Evolutionary conservation across 1,140 invertebrate species (phyloP).

Genomic region (Belonocnema kinseyi): DNA sequence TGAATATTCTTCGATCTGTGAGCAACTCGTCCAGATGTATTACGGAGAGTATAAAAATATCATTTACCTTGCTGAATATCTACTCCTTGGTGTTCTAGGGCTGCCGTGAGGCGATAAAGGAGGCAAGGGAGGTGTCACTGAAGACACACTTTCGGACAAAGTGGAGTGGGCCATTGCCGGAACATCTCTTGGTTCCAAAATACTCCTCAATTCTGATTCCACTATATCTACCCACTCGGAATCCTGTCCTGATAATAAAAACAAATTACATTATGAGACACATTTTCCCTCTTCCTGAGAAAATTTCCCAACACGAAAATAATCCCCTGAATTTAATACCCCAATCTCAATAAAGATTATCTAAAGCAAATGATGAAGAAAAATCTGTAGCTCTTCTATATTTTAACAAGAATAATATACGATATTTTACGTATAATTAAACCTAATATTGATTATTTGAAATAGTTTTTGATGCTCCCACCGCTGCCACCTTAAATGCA

Average conservation of each 20-base stretch:
- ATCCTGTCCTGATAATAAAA: slow-evolving; percentile 77
- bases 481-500: too few species aligned
- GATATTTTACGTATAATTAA: too few species aligned
- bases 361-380: not conserved
- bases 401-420: not conserved
- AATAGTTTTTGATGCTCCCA: too few species aligned
- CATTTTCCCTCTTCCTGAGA: too few species aligned
- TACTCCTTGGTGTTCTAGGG: slow-evolving; percentile 70
- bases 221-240: slow-evolving; percentile 90
- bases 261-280: not conserved
- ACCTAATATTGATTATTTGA: too few species aligned
- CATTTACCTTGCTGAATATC: slow-evolving; percentile 64
- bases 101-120: slow-evolving; percentile 82
- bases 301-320: too few species aligned
- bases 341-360: too few species aligned
- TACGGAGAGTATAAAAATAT: slow-evolving; percentile 29
- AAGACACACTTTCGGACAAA: slow-evolving; percentile 81
- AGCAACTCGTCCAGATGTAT: not conserved
- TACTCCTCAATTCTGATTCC: slow-evolving; percentile 86
- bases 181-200: slow-evolving; percentile 81
- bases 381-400: not conserved
- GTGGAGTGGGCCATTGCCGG: slow-evolving; percentile 76
- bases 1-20: not conserved
- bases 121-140: slow-evolving; percentile 85
- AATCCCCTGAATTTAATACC: too few species aligned